Evolutionary conservation across 2,113 vertebrate species (phyloP).

Genomic region (Apus apus): DNA sequence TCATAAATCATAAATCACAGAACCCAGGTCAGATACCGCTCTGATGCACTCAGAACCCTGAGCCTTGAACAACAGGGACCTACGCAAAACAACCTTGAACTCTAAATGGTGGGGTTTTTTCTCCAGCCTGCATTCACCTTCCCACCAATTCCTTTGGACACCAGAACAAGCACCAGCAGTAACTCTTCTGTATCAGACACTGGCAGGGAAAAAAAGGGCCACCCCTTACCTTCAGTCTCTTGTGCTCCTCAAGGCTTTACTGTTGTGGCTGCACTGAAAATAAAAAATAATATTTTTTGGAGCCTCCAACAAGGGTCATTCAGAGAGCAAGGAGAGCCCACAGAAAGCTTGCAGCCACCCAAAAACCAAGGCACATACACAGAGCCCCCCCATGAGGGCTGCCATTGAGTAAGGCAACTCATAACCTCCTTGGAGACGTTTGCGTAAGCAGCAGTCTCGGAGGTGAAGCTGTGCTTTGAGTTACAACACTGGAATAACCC

Average conservation of each 20-base stretch:
- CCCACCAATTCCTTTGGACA: background rate
- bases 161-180: background rate
- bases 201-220: background rate
- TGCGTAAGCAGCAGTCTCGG: background rate
- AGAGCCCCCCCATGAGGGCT: background rate
- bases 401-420: background rate
- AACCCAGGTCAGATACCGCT: background rate
- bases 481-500: background rate
- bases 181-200: background rate
- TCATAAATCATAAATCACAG: background rate
- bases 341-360: background rate
- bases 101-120: background rate
- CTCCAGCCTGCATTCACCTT: background rate
- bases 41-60: background rate
- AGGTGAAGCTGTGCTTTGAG: rapidly evolving
- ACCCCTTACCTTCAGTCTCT: background rate
- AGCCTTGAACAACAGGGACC: background rate
- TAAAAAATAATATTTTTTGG: rapidly evolving
- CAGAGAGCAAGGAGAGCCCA: background rate
- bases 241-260: background rate
- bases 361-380: background rate
- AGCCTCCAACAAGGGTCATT: background rate
- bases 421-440: background rate
- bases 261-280: background rate
- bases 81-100: background rate